Base-by-base conservation (phyloP, 2,113 vertebrate species). In the Psephotus haematonotus region DNA sequence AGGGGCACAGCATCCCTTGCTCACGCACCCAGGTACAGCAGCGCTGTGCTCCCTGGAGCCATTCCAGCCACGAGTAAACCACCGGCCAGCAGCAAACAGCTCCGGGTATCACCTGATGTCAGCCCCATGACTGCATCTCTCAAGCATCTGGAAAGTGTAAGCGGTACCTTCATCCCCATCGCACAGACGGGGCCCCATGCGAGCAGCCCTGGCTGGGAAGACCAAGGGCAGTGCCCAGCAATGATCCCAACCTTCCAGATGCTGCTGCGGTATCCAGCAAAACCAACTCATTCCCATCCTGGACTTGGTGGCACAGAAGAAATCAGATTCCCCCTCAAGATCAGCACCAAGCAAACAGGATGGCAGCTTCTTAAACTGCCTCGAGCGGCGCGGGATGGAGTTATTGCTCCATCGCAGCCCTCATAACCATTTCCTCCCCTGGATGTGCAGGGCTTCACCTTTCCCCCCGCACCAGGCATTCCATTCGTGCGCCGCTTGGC, bases 341-440 rank as follows among this genome's bases (percentile, higher is more conserved):
- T 16, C 62, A 64, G 68, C 37, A 28, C n/a, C 12, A 53, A 67
- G 52, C 50, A n/a, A 57, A 44, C 5, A 16, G 11, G 44, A n/a
- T 6, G 59, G 53, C 75, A 79, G 76, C 33, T 67, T 47, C 69
- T 63, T 49, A 44, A 28, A 39, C 6, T 52, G 68, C 71, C 72
- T 28, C 2, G 0, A 65, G 37, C 37, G 75, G 50, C 10, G 1
- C 0, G 0, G 1, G 17, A 29, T 78, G 50, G 68, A 65, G 35
- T 43, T 43, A 39, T 50, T 81, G 47, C 72, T 57, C 74, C 60
- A 37, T 39, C 65, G 23, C 50, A 53, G n/a, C 23, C 31, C 63
- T 63, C 22, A 31, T 10, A 65, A 65, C 69, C 44, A 67, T 69
- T 47, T 17, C 27, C 46, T 75, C 14, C 65, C 37, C 27, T 0